Evolutionary conservation across 1,140 invertebrate genomes (phyloP), one percentile per base, ranked within the genome.

Genomic region (Macrostomum lignano): DNA sequence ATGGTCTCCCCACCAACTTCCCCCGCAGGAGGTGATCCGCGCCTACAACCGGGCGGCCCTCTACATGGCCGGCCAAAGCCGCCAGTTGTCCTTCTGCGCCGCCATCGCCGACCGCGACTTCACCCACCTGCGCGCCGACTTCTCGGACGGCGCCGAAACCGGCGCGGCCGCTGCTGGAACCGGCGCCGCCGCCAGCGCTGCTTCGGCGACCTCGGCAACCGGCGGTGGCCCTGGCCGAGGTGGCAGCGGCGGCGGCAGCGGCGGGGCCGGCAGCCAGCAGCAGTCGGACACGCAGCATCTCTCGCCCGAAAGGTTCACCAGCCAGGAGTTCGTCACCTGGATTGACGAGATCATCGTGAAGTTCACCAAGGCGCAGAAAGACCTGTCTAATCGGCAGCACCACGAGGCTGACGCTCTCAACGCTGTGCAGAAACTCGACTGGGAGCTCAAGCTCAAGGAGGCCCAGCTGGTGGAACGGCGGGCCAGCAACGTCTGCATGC

Each of bases 361-460:
- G 19, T 28, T 28, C 9, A 17, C 15, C 5, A 28, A 5, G 15
- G 26, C 15, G 3, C 11, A 31, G 32, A 33, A 24, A 21, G 26
- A 33, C 24, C 24, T 33, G 3, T 19, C 26, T 19, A 17, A 6
- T 24, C 32, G 32, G 7, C 32, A 33, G 14, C 17, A 25, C 7
- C 32, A 33, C 19, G 32, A 33, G 20, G 24, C 32, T 10, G 32
- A 33, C 10, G 11, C 32, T 22, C n/a, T 33, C 22, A 33, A 25
- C 22, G 26, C 26, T 22, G 32, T 33, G 4, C 32, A 33, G 19
- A 33, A 19, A 20, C 14, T 33, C 22, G 32, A 33, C 20, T 33
- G 32, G 32, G 32, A 33, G 26, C 14, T 33, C 22, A 33, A 33
- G 20, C 14, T n/a, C 11, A 33, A 33, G 20, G 32, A 33, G 19